Evolutionary conservation across 2,797 vertebrate species (phyloP), one percentile per base, ranked within the genome.

Genomic region (Myripristis jacobus): DNA sequence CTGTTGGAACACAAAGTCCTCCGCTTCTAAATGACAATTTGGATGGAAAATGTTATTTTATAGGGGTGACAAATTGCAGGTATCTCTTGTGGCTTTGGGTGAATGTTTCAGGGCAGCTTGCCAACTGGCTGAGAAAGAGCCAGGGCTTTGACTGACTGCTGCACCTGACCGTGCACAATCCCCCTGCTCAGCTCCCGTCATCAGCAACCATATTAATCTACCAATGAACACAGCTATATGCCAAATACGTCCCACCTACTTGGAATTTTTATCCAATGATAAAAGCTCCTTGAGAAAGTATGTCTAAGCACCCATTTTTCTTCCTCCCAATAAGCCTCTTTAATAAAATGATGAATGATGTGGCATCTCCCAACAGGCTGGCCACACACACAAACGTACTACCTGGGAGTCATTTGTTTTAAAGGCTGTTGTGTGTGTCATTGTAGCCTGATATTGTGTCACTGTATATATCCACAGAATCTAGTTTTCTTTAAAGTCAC

Each of bases 11-110:
- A 77, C 83, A 88, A 91, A 83, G 79, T 70, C 68, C 79, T 85
- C 83, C 86, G 80, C 82, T 66, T 87, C 57, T 77, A 88, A 82
- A 85, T 87, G 83, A 82, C 87, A 88, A 79, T 92, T 90, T 87
- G 82, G 80, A 91, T 75, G 84, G 60, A 77, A 85, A 86, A 86
- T 90, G 91, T 91, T 91, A 87, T 89, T 94, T 93, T 91, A 92
- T 87, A 92, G 89, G 86, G 88, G 87, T 93, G 92, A 89, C 92
- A 93, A 94, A 94, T 94, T 92, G 92, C 88, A 91, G 91, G 87
- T 93, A 91, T 94, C 91, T 92, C 82, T 82, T 81, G 77, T 88
- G 90, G 92, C 86, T 86, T 91, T 87, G 81, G 73, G 69, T 81
- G 85, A 88, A 82, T 50, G 60, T 79, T 84, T 86, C 44, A 71